These are phyloP conservation scores for Crypturellus tataupa DNA, from an alignment of 2,797 vertebrate species.

Conservation along the genomic window DNA sequence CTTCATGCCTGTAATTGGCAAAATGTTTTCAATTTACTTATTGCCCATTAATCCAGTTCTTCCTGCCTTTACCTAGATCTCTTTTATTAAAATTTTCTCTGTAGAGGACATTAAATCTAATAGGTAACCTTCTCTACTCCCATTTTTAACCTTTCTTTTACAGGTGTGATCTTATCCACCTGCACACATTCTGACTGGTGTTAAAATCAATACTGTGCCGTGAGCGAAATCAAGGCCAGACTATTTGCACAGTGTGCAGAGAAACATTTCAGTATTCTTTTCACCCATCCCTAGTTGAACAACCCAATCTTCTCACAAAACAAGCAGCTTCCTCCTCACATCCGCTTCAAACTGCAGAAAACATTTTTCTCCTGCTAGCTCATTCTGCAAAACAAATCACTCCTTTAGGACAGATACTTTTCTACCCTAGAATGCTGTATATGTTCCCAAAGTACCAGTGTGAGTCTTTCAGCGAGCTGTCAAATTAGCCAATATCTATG, in stretches of 20 bases:
- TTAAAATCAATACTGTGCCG: neutral
- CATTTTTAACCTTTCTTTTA: too few species aligned
- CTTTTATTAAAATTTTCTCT: neutral
- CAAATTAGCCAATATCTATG: neutral
- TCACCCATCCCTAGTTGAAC: neutral
- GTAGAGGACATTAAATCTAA: too few species aligned
- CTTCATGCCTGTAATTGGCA: neutral
- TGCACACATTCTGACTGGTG: neutral
- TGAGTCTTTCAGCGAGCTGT: neutral
- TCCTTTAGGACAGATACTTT: slow-evolving; percentile 25
- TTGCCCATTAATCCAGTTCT: neutral
- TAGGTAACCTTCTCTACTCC: too few species aligned
- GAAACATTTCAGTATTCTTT: neutral
- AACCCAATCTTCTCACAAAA: neutral
- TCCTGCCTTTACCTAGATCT: neutral
- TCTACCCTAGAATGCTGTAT: slow-evolving; percentile 17
- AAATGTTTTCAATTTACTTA: neutral
- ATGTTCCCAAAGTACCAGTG: slow-evolving; percentile 10
- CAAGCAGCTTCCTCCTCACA: neutral
- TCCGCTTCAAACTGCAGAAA: neutral
- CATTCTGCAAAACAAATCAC: slow-evolving; percentile 32
- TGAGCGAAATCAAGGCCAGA: slow-evolving; percentile 24
- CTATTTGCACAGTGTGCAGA: neutral
- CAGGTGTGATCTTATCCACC: neutral
- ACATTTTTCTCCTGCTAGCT: neutral